Evolutionary conservation across 2,113 vertebrate genomes (phyloP), one percentile per base, ranked within the genome.

Genomic region (Gymnocephalus cernua): DNA sequence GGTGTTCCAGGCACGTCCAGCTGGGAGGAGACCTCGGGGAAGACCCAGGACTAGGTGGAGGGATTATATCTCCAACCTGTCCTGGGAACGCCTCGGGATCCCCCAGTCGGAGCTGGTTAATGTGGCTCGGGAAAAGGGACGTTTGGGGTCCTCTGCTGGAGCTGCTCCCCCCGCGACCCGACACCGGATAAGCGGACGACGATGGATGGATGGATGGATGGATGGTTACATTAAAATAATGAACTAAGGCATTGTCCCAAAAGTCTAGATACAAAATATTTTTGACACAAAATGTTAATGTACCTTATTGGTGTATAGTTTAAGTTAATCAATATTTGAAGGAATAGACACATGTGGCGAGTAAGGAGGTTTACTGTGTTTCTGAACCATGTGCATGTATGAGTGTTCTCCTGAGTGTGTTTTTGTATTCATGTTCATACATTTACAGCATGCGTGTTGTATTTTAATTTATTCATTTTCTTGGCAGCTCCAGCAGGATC

Each of bases 401-500:
- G 25, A n/a, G 1, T 19, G 5, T 21, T 51, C 19, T 62, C 9
- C n/a, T 16, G 21, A 19, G 15, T 45, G 38, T 32, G 7, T 16
- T 15, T 32, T 41, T 58, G 3, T 12, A 3, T 54, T 27, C 27
- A 23, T 51, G 16, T 64, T 57, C 35, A 38, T 47, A 32, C 51
- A 25, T 58, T 12, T 8, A 32, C 6, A 15, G 2, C 19, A 23
- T 0, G 1, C 54, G 0, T 48, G 13, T 51, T 48, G 15, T 21
- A 21, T 29, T 25, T 1, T 12, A 11, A 44, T 21, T 16, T 7
- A 2, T 69, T 27, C 69, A 14, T 58, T 62, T 78, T 79, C 11
- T 79, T 15, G 2, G 11, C 69, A 80, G 62, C 27, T 84, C 2
- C 65, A 73, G 70, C 54, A 69, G 72, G 13, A n/a, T 86, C 79